Evolutionary conservation across 1,140 invertebrate genomes (phyloP), one percentile per base, ranked within the genome.

Genomic region (Nasonia giraulti): DNA sequence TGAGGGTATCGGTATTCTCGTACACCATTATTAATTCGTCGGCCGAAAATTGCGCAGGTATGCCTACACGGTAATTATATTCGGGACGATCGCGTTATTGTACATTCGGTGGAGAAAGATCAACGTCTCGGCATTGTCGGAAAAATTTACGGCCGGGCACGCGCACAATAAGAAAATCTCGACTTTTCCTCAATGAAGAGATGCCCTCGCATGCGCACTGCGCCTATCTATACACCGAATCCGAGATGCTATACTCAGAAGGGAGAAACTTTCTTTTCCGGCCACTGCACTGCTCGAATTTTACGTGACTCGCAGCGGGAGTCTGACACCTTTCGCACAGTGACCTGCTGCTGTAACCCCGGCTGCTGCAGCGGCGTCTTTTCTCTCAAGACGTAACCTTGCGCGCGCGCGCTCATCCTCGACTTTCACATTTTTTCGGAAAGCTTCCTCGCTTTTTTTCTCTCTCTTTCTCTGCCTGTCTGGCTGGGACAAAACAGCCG

Each of bases 391-490:
- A 82, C 71, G 76, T 82, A 81, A 80, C 82, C 88, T 87, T 86
- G 84, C 76, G 33, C 33, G 33, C 33, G 33, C 33, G 33, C 33
- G 84, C 83, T 77, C 85, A 79, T 84, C 86, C 37, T 86, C 78
- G 87, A 90, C 91, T 92, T 92, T 92, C 91, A 92, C 90, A 91
- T 92, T 91, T 93, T 91, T 90, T 89, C 86, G 20, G 23, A 88
- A 90, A 89, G 86, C 86, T 86, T 88, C 86, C 87, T 89, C 89
- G 86, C 87, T 85, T 81, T 86, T 86, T 87, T 75, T 78, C 12
- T 50, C 88, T 89, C 89, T 86, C 88, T 85, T 80, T 84, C 86
- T 74, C 74, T 68, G 33, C 3, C 66, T 88, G 74, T 78, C 84
- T 62, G 33, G 33, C 33, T 80, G 71, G 76, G 62, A 69, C 82